These are phyloP conservation scores for Paramuricea clavata DNA, from an alignment of 92 coral and sea anemone genomes.

Conservation along the genomic window DNA sequence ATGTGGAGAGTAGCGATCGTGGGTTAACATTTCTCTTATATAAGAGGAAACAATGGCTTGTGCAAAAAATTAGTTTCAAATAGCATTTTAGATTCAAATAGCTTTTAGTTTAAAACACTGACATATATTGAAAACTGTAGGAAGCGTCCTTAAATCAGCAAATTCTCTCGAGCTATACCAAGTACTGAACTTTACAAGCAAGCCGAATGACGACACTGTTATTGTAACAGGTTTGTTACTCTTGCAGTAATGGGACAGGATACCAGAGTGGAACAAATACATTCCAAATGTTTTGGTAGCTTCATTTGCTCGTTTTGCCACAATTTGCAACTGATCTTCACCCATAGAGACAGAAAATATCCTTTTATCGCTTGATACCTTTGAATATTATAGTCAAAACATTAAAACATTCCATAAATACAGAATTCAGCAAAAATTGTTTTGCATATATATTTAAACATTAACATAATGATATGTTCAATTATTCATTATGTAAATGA, in stretches of 20 bases:
- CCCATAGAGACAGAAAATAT: constrained; percentile 13
- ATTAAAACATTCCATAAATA: too few relatives aligned
- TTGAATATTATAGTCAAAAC: neutral
- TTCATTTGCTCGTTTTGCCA: too few relatives aligned
- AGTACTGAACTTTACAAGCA: neutral
- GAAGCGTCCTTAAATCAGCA: neutral
- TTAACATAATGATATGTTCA: neutral
- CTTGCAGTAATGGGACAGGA: constrained; percentile 33
- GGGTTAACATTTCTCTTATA: too few relatives aligned
- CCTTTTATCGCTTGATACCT: constrained; percentile 50
- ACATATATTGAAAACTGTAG: too few relatives aligned
- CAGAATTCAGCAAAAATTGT: neutral
- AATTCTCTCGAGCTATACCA: constrained; percentile 14
- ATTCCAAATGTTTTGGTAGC: constrained; percentile 50
- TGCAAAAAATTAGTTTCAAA: too few relatives aligned
- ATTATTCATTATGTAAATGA: neutral
- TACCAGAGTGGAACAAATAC: constrained; percentile 41
- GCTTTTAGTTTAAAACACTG: too few relatives aligned
- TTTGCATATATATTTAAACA: neutral
- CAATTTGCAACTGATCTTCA: constrained; percentile 38
- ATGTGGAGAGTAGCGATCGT: too few relatives aligned
- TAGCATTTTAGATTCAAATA: too few relatives aligned
- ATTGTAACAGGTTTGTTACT: constrained; percentile 36
- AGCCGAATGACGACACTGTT: constrained; percentile 18
- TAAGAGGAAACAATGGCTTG: too few relatives aligned